Percentiles rank a stretch among this genome's conserved stretches.
Evolutionary conservation across 2,888 invertebrate species (phyloP).

Genomic region (Andrena camellia): DNA sequence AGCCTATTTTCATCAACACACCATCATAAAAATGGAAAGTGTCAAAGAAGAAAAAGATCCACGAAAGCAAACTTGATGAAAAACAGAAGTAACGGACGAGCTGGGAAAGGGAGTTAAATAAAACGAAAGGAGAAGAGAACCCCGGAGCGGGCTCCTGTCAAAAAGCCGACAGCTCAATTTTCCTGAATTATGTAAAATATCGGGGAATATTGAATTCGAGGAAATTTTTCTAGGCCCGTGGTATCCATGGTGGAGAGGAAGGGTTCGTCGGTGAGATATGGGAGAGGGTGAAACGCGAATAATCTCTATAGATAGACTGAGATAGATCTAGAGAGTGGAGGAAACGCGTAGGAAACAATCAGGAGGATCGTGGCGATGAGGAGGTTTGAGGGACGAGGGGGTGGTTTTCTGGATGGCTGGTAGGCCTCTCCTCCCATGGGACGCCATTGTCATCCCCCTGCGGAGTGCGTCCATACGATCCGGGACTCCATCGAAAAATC

Average conservation of each 20-base stretch:
- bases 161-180: conserved; percentile 83
- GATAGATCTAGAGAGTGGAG: conserved; percentile 68
- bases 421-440: conserved; percentile 82
- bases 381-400: conserved; percentile 65
- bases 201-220: conserved; percentile 82
- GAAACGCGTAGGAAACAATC: conserved; percentile 83
- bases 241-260: conserved; percentile 79
- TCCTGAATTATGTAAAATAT: conserved; percentile 84
- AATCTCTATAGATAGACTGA: conserved; percentile 45
- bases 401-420: conserved; percentile 74
- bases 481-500: conserved; percentile 81
- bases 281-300: conserved; percentile 63
- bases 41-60: neutral
- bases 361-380: conserved; percentile 77
- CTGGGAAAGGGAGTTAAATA: conserved; percentile 9
- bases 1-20: neutral
- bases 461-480: conserved; percentile 79
- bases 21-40: neutral
- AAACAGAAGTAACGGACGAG: conserved; percentile 15
- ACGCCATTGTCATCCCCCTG: conserved; percentile 83
- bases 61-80: too few relatives aligned
- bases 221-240: conserved; percentile 84
- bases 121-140: conserved; percentile 19
- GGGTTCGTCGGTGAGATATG: conserved; percentile 49
- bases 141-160: conserved; percentile 57